Base-by-base conservation (phyloP, 2,113 vertebrate genomes). In the Bagarius yarrelli region DNA sequence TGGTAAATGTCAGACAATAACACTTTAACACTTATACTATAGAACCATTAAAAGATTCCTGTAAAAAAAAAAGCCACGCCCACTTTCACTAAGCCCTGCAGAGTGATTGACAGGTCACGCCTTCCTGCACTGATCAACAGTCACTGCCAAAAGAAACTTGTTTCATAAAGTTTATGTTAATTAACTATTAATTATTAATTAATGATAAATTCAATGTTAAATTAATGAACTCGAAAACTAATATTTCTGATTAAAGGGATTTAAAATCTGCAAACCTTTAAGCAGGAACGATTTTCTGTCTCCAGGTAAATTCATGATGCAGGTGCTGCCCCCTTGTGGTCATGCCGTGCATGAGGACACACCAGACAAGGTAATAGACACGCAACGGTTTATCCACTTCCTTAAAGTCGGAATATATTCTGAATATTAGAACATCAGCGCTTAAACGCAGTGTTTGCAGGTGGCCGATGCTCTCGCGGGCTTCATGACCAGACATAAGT, bases 241-340 rank as follows among this genome's bases (percentile, higher is more conserved):
- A n/a, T 13, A 67, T 14, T 44, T 13, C 13, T 14, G 4, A n/a
- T 27, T 16, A 30, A 30, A 30, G n/a, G 0, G 15, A 72, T 32
- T 53, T 13, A 30, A 0, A 8, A 27, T 69, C 67, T 71, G 44
- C 27, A 70, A 50, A 47, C 1, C 1, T 40, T 21, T 47, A 15
- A 25, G 47, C 5, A 3, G 3, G 23, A 34, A 19, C 34, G 3
- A 40, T 2, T 25, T 23, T 8, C 27, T 63, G 19, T 73, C 16
- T 86, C 1, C 66, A 91, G 89, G 89, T 78, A 89, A 88, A 89
- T 91, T 92, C 83, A 91, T 91, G 87, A 88, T 89, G 90, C 89
- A 91, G 88, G 88, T 92, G 85, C 91, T 92, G 88, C 90, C 91
- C 72, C 89, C 84, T 9, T 88, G 91, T 92, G 91, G 90, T 19